Percentiles rank a stretch among this genome's conserved stretches.
These are phyloP conservation scores for Temnothorax curvispinosus DNA, from an alignment of 1,140 invertebrate species.

Conservation along the genomic window DNA sequence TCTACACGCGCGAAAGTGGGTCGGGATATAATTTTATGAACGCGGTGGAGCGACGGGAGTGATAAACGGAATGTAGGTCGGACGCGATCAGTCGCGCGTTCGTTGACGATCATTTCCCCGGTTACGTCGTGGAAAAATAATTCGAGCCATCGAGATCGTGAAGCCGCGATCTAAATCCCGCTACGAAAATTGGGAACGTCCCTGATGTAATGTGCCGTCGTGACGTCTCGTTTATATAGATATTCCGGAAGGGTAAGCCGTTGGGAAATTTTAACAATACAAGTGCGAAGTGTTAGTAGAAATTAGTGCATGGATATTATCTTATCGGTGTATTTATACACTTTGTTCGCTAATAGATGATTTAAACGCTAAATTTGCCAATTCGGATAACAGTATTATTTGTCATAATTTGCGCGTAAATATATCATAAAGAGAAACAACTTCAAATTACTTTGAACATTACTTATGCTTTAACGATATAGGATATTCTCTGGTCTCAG, in stretches of 20 bases:
- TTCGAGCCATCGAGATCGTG: slow-evolving; percentile 38
- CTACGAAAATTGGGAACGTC: slow-evolving; percentile 26
- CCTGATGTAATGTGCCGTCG: background rate
- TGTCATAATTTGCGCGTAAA: background rate
- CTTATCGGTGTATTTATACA: background rate
- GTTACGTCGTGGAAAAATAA: slow-evolving; percentile 51
- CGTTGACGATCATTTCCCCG: slow-evolving; percentile 65
- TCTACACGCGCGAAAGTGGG: slow-evolving; percentile 54
- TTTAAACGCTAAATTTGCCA: background rate
- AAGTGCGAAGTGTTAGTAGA: background rate
- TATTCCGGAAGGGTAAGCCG: background rate
- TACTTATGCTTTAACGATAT: background rate
- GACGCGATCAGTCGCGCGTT: slow-evolving; percentile 43
- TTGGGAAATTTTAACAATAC: background rate
- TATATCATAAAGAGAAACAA: background rate
- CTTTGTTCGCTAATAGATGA: background rate
- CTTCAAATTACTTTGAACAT: background rate
- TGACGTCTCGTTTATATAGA: slow-evolving; percentile 19
- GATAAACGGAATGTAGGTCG: slow-evolving; percentile 62
- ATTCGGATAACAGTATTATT: background rate
- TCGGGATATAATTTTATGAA: slow-evolving; percentile 62
- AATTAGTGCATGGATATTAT: background rate
- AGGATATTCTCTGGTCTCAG: background rate
- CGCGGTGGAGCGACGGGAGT: slow-evolving; percentile 53
- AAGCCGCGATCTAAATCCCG: slow-evolving; percentile 42